phyloP scores from a whole-genome alignment of 2,888 invertebrate genomes.

The Glomeris marginata region DNA sequence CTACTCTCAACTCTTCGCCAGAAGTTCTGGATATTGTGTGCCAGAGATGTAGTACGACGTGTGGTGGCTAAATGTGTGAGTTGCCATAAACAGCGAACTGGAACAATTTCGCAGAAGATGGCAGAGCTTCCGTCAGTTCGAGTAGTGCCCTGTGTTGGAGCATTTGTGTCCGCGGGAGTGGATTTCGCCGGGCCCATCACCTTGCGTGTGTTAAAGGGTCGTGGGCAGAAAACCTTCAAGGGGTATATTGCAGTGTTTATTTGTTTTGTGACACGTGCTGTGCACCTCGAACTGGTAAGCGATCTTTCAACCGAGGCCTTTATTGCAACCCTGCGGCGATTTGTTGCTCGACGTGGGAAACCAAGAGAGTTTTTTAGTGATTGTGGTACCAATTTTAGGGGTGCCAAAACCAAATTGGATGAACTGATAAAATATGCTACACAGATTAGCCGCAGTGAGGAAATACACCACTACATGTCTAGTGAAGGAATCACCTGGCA shows the following conservation, averaged over 20 bases:
- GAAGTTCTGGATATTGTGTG: constrained; percentile 24
- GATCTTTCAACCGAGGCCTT: constrained; percentile 23
- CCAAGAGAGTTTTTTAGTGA: constrained; percentile 23
- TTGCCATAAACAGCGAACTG: constrained; percentile 21
- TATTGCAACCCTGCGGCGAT: constrained; percentile 23
- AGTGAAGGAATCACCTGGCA: constrained; percentile 17
- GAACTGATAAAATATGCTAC: no score
- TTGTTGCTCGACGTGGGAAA: constrained; percentile 21
- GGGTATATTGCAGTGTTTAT: constrained; percentile 23
- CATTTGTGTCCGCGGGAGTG: constrained; percentile 24
- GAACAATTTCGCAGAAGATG: constrained; percentile 22
- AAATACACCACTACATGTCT: no score
- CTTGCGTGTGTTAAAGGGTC: constrained; percentile 18
- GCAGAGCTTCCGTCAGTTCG: constrained; percentile 24
- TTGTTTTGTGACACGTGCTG: constrained; percentile 23
- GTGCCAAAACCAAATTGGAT: constrained; percentile 16
- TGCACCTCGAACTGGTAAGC: constrained; percentile 22
- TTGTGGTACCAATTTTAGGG: constrained; percentile 27
- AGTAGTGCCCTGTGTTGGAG: constrained; percentile 17
- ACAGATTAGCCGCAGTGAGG: no score
- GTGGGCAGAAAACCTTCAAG: constrained; percentile 21
- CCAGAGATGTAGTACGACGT: constrained; percentile 18
- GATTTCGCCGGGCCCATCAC: constrained; percentile 26
- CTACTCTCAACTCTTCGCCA: constrained; percentile 9
- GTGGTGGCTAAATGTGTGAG: constrained; percentile 21